phyloP scores from a whole-genome alignment of 1,140 invertebrate genomes.

The Drosophila burlai region DNA sequence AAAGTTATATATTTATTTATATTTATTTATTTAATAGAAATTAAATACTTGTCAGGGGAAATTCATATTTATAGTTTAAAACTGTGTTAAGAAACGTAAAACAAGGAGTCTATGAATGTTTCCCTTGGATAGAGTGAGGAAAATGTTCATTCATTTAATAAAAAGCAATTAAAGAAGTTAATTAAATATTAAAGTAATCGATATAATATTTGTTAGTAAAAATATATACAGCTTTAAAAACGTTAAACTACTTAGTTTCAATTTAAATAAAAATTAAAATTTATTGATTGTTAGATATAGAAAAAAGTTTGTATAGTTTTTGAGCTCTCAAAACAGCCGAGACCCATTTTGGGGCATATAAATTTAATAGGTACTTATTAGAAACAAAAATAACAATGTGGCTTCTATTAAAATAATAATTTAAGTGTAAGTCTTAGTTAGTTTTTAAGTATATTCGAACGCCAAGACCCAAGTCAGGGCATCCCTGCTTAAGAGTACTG shows the following conservation, averaged over 20 bases:
- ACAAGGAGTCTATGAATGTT: no score
- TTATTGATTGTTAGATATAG: not conserved
- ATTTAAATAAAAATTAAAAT: not conserved
- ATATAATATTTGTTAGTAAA: no score
- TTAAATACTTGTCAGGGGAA: no score
- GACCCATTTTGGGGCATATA: not conserved
- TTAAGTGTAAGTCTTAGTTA: not conserved
- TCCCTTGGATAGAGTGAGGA: no score
- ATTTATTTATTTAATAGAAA: no score
- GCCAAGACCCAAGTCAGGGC: not conserved
- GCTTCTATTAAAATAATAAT: not conserved
- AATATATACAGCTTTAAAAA: not conserved
- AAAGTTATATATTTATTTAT: no score
- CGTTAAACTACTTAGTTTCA: not conserved
- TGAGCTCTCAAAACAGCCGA: no score
- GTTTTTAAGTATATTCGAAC: not conserved
- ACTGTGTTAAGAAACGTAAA: no score
- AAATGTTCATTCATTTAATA: no score
- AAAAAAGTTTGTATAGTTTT: not conserved
- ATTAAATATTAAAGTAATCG: no score
- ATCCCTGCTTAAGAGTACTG: conserved; percentile 7
- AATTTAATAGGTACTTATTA: not conserved
- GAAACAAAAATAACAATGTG: not conserved
- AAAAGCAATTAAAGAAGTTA: no score
- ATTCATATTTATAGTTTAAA: no score